Evolutionary conservation across 2,797 vertebrate species (phyloP).

Genomic region (Austrolebias charrua): DNA sequence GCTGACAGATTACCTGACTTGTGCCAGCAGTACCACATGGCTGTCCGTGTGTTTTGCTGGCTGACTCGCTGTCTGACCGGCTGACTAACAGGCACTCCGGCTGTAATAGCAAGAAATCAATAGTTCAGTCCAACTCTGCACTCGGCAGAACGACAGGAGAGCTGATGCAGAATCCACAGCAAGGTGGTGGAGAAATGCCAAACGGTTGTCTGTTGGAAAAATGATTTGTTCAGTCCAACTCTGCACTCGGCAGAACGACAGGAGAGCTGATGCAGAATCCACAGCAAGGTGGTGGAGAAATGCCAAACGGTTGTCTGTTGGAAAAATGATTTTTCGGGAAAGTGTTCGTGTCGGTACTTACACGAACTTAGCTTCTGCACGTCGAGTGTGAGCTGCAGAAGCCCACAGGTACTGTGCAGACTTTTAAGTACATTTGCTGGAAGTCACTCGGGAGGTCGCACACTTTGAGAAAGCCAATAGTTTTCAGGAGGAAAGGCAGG

Average conservation of each 20-base stretch:
- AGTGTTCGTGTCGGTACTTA: neutral
- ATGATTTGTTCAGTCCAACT: too few relatives aligned
- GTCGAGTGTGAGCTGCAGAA: constrained; percentile 5
- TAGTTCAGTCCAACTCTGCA: constrained; percentile 42
- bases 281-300: constrained; percentile 37
- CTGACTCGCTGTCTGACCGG: constrained; percentile 45
- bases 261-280: constrained; percentile 22
- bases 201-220: too few relatives aligned
- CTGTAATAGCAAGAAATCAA: constrained; percentile 64
- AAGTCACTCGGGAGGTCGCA: constrained; percentile 39
- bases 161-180: too few relatives aligned
- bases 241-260: too few relatives aligned
- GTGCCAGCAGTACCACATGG: constrained; percentile 11
- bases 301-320: constrained; percentile 24
- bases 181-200: too few relatives aligned
- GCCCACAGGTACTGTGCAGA: constrained; percentile 17
- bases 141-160: too few relatives aligned
- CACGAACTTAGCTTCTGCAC: neutral
- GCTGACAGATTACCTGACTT: constrained; percentile 33
- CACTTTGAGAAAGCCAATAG: constrained; percentile 32
- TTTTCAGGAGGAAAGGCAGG: constrained; percentile 16
- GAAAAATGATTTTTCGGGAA: neutral
- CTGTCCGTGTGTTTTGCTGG: constrained; percentile 39
- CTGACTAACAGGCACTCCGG: constrained; percentile 64
- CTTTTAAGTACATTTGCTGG: constrained; percentile 43